phyloP scores from a whole-genome alignment of 2,113 vertebrate species.

The Amblyornis subalaris region DNA sequence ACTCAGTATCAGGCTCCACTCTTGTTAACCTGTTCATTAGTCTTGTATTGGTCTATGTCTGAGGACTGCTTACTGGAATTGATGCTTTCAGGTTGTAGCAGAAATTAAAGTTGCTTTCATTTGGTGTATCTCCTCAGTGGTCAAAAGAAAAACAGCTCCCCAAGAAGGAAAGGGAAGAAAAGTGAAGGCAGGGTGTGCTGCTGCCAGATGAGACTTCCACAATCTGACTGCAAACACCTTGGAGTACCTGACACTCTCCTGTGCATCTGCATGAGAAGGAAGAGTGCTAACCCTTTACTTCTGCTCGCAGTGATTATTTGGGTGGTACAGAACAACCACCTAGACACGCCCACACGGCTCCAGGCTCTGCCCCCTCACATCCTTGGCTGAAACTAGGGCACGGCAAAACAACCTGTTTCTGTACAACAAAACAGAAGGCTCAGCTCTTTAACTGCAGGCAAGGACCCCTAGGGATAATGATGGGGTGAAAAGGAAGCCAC shows the following conservation, averaged over 20 bases:
- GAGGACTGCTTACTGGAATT: neutral
- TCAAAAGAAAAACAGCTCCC: neutral
- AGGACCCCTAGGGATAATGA: neutral
- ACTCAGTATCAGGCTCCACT: neutral
- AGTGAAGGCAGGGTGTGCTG: neutral
- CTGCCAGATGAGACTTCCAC: neutral
- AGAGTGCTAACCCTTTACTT: neutral
- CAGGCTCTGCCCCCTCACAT: rapidly evolving
- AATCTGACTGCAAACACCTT: neutral
- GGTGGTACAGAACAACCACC: neutral
- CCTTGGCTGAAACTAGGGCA: neutral
- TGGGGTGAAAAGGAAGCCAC: neutral
- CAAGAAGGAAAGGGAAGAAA: neutral
- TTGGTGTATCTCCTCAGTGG: neutral
- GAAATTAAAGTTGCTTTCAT: neutral
- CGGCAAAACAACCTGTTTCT: neutral
- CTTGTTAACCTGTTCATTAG: neutral
- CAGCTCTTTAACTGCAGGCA: neutral
- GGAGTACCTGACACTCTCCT: rapidly evolving
- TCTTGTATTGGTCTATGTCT: neutral
- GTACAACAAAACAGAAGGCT: neutral
- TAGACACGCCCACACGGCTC: neutral
- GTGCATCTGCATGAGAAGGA: neutral
- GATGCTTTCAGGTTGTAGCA: neutral
- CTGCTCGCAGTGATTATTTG: neutral